A percentile compares a stretch with the other conserved stretches of the same genome.
These are phyloP conservation scores for Sterna hirundo DNA, from an alignment of 2,113 vertebrate genomes.

Conservation along the genomic window DNA sequence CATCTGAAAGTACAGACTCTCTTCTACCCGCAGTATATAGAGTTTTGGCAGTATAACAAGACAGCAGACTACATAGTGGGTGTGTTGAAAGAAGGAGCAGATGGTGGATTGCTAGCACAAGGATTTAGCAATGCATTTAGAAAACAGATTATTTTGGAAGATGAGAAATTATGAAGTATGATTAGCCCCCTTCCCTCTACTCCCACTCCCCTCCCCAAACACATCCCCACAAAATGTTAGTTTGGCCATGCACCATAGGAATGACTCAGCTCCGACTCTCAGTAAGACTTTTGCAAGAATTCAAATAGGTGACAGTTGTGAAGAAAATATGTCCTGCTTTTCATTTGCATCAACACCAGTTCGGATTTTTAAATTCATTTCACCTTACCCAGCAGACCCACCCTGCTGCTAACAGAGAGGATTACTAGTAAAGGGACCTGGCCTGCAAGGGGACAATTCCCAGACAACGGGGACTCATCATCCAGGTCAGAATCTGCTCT, in stretches of 20 bases:
- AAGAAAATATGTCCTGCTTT: background rate
- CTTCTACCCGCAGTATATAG: background rate
- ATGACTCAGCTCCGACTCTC: constrained; percentile 19
- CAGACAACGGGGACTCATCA: background rate
- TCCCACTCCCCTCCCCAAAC: constrained; percentile 25
- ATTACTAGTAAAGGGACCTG: background rate
- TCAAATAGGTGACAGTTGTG: constrained; percentile 5
- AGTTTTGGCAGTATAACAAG: constrained; percentile 42
- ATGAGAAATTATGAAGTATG: constrained; percentile 55
- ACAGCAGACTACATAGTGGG: constrained; percentile 56
- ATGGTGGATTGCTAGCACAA: constrained; percentile 62
- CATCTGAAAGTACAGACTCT: constrained; percentile 19
- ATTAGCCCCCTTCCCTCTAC: constrained; percentile 12
- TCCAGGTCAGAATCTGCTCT: background rate
- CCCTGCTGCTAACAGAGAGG: background rate
- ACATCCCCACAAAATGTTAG: constrained; percentile 3
- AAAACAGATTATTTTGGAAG: constrained; percentile 60
- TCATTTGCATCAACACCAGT: background rate
- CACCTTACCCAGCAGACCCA: background rate
- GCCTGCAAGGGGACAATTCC: background rate
- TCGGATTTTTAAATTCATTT: background rate
- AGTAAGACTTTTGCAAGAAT: background rate
- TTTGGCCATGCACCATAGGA: background rate
- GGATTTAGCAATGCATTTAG: constrained; percentile 50
- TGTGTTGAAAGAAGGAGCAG: constrained; percentile 60